Evolutionary conservation across 2,888 invertebrate genomes (phyloP), one percentile per base, ranked within the genome.

Genomic region (Rhimphoctona megacephalus): DNA sequence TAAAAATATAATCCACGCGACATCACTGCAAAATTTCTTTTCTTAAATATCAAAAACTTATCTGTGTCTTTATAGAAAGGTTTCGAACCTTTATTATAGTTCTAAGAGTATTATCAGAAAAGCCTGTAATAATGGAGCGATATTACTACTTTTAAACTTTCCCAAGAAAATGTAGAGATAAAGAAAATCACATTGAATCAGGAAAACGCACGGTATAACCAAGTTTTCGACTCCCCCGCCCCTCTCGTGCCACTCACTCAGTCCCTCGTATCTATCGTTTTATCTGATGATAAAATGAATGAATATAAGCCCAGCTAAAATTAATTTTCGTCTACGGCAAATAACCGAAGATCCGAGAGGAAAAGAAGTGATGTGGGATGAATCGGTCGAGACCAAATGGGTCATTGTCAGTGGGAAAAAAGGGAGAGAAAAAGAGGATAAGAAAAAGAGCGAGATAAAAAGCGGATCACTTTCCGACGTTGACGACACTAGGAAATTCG

Each of bases 261-360:
- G 14, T 81, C 17, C 46, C 49, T 57, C 67, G 14, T 61, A 30
- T 36, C 69, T 73, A 43, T 49, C 85, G 46, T 17, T 46, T 66
- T 66, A 36, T 69, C 22, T 19, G 46, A 61, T 33, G 67, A 64
- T 82, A 70, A 79, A 82, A 85, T 79, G 81, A 79, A 79, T 73
- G 76, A 85, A 70, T 74, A 78, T 61, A 70, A 57, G 79, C 69
- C 70, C 36, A 61, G 67, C 36, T 54, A 79, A 69, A 74, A 83
- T 66, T 57, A 83, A 83, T 82, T 85, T 76, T 82, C 64, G 70
- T 43, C 74, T 33, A 80, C 74, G 79, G 70, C 64, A 69, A 74
- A 83, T 83, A 80, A 82, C 69, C 52, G 79, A 83, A 79, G 79
- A 85, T 85, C 66, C 25, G 82, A 33, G 30, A 57, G 57, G 17